Evolutionary conservation across 2,113 vertebrate species (phyloP).

Genomic region (Tor tambroides): DNA sequence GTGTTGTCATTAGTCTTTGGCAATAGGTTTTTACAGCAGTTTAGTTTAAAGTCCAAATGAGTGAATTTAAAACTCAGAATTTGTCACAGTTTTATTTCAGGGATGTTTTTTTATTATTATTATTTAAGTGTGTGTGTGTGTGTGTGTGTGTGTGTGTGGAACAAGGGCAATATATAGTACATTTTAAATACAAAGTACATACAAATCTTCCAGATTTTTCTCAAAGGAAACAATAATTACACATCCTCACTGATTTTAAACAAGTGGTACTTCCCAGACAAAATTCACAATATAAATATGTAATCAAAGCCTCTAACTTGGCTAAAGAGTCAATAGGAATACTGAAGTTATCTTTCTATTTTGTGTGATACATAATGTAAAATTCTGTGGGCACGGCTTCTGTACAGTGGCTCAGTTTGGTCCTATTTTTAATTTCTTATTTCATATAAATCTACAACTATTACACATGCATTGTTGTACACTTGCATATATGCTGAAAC

Average conservation of each 20-base stretch:
- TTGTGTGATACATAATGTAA: constrained; percentile 10
- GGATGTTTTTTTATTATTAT: background rate
- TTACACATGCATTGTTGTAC: background rate
- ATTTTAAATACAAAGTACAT: background rate
- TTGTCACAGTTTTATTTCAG: constrained; percentile 11
- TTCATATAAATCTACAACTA: background rate
- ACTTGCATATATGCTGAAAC: background rate
- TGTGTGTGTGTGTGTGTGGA: background rate
- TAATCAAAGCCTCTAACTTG: background rate
- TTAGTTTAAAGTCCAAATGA: constrained; percentile 3
- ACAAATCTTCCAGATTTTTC: background rate
- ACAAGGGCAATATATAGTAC: constrained; percentile 8
- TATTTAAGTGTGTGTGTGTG: background rate
- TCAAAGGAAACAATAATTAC: background rate
- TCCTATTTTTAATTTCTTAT: constrained; percentile 8
- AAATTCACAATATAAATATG: background rate
- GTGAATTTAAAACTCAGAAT: background rate
- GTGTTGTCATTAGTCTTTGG: constrained; percentile 23
- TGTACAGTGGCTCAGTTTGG: constrained; percentile 4
- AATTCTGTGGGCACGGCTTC: constrained; percentile 1
- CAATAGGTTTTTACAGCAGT: background rate
- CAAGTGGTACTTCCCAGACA: background rate
- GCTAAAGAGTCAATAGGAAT: background rate
- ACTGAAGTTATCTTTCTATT: background rate
- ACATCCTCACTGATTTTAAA: background rate